Evolutionary conservation across 2,797 vertebrate species (phyloP), one percentile per base, ranked within the genome.

Genomic region (Sparidentex hasta): DNA sequence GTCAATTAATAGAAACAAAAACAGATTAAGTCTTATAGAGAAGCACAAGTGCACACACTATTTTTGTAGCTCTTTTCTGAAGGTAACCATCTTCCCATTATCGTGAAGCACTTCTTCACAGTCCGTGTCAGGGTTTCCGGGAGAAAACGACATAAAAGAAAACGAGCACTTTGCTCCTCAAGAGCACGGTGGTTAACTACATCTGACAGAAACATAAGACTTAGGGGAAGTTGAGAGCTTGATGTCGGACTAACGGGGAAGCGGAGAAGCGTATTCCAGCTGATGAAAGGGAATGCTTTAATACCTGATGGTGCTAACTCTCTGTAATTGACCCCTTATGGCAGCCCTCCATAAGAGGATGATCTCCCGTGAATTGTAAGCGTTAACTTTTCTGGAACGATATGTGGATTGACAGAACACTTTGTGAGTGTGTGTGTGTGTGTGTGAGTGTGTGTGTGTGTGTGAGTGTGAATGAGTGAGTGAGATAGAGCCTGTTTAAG

Each of bases 241-340:
- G 80, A 90, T 73, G 76, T 83, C 65, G 2, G 77, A 73, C 83
- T 78, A 78, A 83, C 80, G 52, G 3, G 57, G 79, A 85, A 74
- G 70, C 44, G 2, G 77, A 67, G 81, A 65, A 81, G 78, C 41
- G 7, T 59, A 57, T 70, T 71, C 61, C 51, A 64, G 47, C 65
- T 78, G 91, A 93, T 91, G 76, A 93, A 91, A 93, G 78, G 66
- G 88, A 92, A 92, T 91, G 71, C 74, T 83, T 91, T 88, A 92
- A 88, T 87, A 89, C 76, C 81, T 85, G 81, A 89, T 81, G 63
- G 23, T 55, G 78, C 87, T 81, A 86, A 89, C 83, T 85, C 80
- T 62, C 89, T 67, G 74, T 92, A 91, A 90, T 90, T 87, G 87
- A 92, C 76, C 88, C 87, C 77, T 87, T 4, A 87, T 85, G 87